Conservation (phyloP, 2,888 invertebrate genomes). For the Graphium colonna region DNA sequence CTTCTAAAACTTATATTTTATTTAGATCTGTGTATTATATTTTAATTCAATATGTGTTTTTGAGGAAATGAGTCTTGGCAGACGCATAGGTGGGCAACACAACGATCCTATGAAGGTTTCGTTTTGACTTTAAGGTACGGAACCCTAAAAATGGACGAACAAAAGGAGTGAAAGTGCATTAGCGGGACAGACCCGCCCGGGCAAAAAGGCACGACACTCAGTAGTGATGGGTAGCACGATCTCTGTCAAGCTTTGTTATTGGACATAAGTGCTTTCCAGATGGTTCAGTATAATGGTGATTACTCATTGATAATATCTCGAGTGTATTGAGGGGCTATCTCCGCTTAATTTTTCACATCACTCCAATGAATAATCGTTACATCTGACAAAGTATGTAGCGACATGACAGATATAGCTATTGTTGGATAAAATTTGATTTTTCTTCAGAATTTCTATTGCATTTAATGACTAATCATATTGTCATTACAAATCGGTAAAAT, state of each 20-base stretch:
- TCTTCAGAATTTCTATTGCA: no score
- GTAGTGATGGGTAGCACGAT: slow-evolving; percentile 25
- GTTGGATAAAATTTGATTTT: neutral
- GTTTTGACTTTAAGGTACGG: no score
- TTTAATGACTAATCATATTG: no score
- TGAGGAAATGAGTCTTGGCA: no score
- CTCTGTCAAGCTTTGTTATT: slow-evolving; percentile 34
- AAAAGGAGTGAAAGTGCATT: slow-evolving; percentile 67
- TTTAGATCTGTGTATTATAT: no score
- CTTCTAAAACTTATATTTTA: no score
- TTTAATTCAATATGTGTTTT: no score
- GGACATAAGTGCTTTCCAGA: slow-evolving; percentile 15
- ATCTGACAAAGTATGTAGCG: neutral
- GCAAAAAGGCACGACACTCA: slow-evolving; percentile 40
- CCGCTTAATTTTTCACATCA: neutral
- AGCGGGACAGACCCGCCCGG: slow-evolving; percentile 32
- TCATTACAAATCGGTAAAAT: no score
- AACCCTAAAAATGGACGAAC: no score
- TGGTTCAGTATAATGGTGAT: slow-evolving; percentile 11
- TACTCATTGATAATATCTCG: slow-evolving; percentile 9
- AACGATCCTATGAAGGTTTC: no score
- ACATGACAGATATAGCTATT: neutral
- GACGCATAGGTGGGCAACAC: no score
- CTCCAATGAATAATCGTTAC: neutral
- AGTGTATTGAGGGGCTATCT: neutral